A percentile compares a stretch with the other conserved stretches of the same genome.
Conservation (phyloP, 2,888 invertebrate genomes). For the Taphrorychus bicolor region DNA sequence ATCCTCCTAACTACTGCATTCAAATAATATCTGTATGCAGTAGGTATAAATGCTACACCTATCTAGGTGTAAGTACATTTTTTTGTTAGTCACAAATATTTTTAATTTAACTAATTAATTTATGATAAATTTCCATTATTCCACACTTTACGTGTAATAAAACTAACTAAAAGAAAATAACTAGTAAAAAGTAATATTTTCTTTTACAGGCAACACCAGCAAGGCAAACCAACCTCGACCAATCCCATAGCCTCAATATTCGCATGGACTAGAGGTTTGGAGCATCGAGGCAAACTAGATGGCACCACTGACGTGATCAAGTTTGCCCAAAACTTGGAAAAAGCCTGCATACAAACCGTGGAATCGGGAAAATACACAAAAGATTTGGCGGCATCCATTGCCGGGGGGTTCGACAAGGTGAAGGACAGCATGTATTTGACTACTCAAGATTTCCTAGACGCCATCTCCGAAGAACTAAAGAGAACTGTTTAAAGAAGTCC, state of each 20-base stretch:
- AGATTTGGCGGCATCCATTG: conserved; percentile 82
- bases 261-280: conserved; percentile 88
- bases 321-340: conserved; percentile 77
- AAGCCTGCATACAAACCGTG: conserved; percentile 84
- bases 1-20: too few relatives aligned
- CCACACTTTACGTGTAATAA: too few relatives aligned
- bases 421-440: conserved; percentile 83
- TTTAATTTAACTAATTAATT: too few relatives aligned
- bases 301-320: conserved; percentile 74
- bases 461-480: conserved; percentile 77
- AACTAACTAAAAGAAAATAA: too few relatives aligned
- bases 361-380: conserved; percentile 88
- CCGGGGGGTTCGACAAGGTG: conserved; percentile 82
- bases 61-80: too few relatives aligned
- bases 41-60: too few relatives aligned
- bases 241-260: conserved; percentile 92
- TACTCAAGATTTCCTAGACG: conserved; percentile 86
- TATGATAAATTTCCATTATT: too few relatives aligned
- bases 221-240: conserved; percentile 86
- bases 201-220: conserved; percentile 77
- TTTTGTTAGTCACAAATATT: too few relatives aligned
- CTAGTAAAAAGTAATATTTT: too few relatives aligned
- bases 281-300: conserved; percentile 84
- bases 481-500: conserved; percentile 48
- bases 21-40: too few relatives aligned